phyloP scores from a whole-genome alignment of 2,888 invertebrate genomes.

The Adelognathus sp. region DNA sequence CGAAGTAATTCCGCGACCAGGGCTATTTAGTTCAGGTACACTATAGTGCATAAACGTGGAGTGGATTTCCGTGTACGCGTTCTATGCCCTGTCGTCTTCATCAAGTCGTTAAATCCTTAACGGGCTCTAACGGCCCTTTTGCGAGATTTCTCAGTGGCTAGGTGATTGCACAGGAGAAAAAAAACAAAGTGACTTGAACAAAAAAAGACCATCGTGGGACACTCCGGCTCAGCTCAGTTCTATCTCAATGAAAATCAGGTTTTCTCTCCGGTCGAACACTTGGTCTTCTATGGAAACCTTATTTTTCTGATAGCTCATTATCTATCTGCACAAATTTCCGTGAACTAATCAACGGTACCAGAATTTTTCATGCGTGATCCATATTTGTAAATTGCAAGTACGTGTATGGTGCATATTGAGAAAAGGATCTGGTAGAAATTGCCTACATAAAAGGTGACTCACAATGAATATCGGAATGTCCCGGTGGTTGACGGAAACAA shows the following conservation, averaged over 20 bases:
- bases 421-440: too few relatives aligned
- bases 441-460: too few relatives aligned
- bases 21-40: conserved; percentile 9
- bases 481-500: too few relatives aligned
- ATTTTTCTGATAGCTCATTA: background rate
- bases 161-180: background rate
- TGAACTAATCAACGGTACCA: too few relatives aligned
- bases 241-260: background rate
- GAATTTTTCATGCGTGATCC: too few relatives aligned
- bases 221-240: background rate
- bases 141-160: conserved; percentile 13
- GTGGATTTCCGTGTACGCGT: conserved; percentile 59
- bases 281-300: background rate
- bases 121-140: conserved; percentile 23
- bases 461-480: too few relatives aligned
- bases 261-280: background rate
- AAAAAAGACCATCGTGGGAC: background rate
- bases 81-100: conserved; percentile 53
- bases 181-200: background rate
- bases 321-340: background rate
- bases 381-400: too few relatives aligned
- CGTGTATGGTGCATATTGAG: too few relatives aligned
- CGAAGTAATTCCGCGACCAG: background rate
- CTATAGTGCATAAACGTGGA: conserved; percentile 40
- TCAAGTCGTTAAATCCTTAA: conserved; percentile 58